Percentiles rank a stretch among this genome's conserved stretches.
Conservation (phyloP, 92 coral and sea anemone species). For the Porites rus region DNA sequence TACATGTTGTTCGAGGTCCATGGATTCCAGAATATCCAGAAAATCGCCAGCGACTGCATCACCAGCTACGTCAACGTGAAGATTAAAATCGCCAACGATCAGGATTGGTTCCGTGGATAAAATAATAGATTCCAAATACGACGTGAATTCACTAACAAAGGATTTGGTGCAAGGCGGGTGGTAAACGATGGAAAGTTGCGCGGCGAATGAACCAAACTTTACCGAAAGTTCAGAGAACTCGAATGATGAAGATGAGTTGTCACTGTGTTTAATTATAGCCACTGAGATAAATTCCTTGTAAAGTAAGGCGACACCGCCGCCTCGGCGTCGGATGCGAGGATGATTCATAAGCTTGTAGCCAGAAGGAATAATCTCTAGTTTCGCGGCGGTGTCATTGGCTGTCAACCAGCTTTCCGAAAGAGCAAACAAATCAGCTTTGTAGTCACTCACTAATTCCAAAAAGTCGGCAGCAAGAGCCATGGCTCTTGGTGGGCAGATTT, state of each 20-base stretch:
- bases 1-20: slow-evolving; percentile 36
- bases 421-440: slow-evolving; percentile 57
- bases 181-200: slow-evolving; percentile 36
- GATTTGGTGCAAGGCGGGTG: slow-evolving; percentile 37
- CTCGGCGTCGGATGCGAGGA: slow-evolving; percentile 38
- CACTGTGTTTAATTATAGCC: slow-evolving; percentile 16
- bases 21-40: slow-evolving; percentile 39
- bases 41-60: slow-evolving; percentile 32
- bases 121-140: slow-evolving; percentile 11
- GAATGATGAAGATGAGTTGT: slow-evolving; percentile 21
- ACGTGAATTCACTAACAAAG: slow-evolving; percentile 21
- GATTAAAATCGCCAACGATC: not conserved
- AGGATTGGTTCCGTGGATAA: slow-evolving; percentile 7
- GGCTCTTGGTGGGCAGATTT: slow-evolving; percentile 5
- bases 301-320: slow-evolving; percentile 51
- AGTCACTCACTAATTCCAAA: slow-evolving; percentile 29
- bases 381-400: slow-evolving; percentile 38
- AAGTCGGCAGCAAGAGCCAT: slow-evolving; percentile 14
- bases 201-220: slow-evolving; percentile 14
- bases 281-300: slow-evolving; percentile 23
- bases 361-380: slow-evolving; percentile 39
- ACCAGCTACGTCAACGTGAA: not conserved
- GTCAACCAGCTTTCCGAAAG: slow-evolving; percentile 62
- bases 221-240: slow-evolving; percentile 38
- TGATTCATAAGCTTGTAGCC: slow-evolving; percentile 48